Percentiles rank a stretch among this genome's conserved stretches.
Evolutionary conservation across 2,888 invertebrate genomes (phyloP).

Genomic region (Melangyna quadrimaculata): DNA sequence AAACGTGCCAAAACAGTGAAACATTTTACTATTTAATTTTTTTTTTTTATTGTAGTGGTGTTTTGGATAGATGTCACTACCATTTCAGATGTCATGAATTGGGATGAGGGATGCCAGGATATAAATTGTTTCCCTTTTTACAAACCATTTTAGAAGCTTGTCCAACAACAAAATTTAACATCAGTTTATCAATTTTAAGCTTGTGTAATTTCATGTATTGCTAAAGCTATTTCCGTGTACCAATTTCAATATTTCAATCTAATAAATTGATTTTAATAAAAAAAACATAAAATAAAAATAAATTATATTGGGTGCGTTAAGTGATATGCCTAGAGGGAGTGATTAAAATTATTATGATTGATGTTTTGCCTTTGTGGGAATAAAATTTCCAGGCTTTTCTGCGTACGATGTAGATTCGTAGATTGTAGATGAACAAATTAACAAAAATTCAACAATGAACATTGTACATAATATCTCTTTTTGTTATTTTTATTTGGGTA

Average conservation of each 20-base stretch:
- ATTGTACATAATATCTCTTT: not conserved
- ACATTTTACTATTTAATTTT: no score
- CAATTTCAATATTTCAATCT: not conserved
- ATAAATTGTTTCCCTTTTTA: not conserved
- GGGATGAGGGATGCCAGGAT: not conserved
- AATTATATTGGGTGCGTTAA: not conserved
- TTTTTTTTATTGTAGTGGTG: no score
- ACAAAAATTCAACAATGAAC: no score
- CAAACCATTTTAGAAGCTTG: not conserved
- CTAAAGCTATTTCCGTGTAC: not conserved
- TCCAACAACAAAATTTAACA: not conserved
- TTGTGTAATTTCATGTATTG: not conserved
- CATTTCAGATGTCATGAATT: not conserved
- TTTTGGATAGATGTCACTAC: not conserved
- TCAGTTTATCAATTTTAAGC: not conserved
- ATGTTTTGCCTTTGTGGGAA: not conserved
- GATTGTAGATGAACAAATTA: not conserved
- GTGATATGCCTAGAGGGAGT: conserved; percentile 1
- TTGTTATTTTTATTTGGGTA: not conserved
- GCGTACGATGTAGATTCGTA: not conserved
- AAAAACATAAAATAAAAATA: not conserved
- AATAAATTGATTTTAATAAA: not conserved
- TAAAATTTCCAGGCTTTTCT: not conserved
- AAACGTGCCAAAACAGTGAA: no score
- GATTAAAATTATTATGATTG: conserved; percentile 22